These are phyloP conservation scores for Euwallacea similis DNA, from an alignment of 1,140 invertebrate genomes.

Conservation along the genomic window DNA sequence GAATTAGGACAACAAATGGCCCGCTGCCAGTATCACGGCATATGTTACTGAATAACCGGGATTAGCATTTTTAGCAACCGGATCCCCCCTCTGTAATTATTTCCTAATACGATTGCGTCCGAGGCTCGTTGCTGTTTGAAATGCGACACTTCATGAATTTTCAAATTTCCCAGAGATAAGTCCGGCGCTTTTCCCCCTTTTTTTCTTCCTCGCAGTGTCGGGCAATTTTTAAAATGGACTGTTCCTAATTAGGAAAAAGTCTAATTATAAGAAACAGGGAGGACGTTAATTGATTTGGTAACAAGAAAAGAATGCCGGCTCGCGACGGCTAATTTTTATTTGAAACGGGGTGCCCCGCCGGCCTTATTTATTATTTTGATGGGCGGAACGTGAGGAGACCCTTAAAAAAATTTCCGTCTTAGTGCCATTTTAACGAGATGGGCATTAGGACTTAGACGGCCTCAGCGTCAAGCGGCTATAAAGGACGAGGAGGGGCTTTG, in stretches of 20 bases:
- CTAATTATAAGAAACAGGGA: slow-evolving; percentile 49
- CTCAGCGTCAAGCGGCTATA: too few relatives aligned
- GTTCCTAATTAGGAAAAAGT: slow-evolving; percentile 46
- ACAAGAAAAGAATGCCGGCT: slow-evolving; percentile 46
- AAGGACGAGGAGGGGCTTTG: too few relatives aligned
- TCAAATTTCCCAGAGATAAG: slow-evolving; percentile 1
- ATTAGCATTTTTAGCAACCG: slow-evolving; percentile 22
- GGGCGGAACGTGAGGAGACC: slow-evolving; percentile 34
- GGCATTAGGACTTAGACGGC: too few relatives aligned
- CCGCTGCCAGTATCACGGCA: slow-evolving; percentile 46
- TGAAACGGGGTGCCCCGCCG: slow-evolving; percentile 34
- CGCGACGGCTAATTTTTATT: slow-evolving; percentile 42
- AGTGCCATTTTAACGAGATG: neutral
- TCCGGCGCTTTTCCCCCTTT: slow-evolving; percentile 2
- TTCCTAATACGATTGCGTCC: slow-evolving; percentile 5
- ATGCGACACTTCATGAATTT: neutral
- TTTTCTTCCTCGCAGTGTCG: slow-evolving; percentile 1
- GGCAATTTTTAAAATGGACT: slow-evolving; percentile 51
- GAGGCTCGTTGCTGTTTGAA: neutral
- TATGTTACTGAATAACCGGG: slow-evolving; percentile 41
- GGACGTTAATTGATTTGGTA: slow-evolving; percentile 50
- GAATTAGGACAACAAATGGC: slow-evolving; percentile 48
- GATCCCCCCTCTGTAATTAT: neutral
- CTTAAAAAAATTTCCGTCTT: slow-evolving; percentile 43
- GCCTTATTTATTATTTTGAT: slow-evolving; percentile 46